Evolutionary conservation across 2,797 vertebrate species (phyloP).

Genomic region (Tadarida brasiliensis): DNA sequence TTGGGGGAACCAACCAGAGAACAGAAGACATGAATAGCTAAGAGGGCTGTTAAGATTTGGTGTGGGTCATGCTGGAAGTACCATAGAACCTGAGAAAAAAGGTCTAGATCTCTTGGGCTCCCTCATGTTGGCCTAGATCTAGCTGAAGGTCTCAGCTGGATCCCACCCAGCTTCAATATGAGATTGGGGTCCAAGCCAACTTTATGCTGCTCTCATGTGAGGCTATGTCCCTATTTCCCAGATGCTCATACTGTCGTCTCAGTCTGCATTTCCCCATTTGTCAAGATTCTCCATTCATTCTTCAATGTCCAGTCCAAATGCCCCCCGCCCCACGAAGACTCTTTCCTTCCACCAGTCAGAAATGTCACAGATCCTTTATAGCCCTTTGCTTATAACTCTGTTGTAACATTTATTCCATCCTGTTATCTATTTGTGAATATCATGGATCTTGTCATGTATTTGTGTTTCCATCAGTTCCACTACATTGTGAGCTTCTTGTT

Average conservation of each 20-base stretch:
- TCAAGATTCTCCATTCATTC: neutral
- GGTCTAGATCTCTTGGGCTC: neutral
- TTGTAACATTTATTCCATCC: conserved; percentile 27
- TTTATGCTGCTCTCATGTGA: neutral
- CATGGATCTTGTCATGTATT: neutral
- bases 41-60: neutral
- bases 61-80: neutral
- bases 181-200: neutral
- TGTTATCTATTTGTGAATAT: neutral
- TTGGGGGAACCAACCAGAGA: neutral
- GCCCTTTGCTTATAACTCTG: neutral
- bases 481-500: neutral
- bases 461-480: neutral
- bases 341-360: neutral
- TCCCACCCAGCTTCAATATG: neutral
- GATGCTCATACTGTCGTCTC: neutral
- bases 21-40: neutral
- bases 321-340: neutral
- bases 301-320: neutral
- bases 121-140: neutral
- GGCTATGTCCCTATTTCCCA: neutral
- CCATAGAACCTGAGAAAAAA: neutral
- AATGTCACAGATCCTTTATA: neutral
- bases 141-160: neutral
- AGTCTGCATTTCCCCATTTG: neutral